phyloP scores from a whole-genome alignment of 2,888 invertebrate genomes.

The Ceramica pisi region DNA sequence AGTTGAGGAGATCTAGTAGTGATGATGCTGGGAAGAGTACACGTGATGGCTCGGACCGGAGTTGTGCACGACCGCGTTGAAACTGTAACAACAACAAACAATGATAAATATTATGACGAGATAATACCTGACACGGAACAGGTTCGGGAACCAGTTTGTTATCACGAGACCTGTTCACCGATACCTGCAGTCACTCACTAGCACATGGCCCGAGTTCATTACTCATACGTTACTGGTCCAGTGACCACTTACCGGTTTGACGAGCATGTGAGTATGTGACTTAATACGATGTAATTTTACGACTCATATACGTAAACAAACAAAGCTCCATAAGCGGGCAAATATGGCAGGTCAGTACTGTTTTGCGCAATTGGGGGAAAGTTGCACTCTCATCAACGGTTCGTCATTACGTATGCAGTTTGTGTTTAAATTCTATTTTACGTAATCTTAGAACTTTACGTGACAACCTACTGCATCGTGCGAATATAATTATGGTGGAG shows the following conservation, averaged over 20 bases:
- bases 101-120: slow-evolving; percentile 58
- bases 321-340: slow-evolving; percentile 74
- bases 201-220: slow-evolving; percentile 83
- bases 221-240: slow-evolving; percentile 75
- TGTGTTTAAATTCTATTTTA: slow-evolving; percentile 62
- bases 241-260: slow-evolving; percentile 81
- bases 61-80: slow-evolving; percentile 89
- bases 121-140: slow-evolving; percentile 56
- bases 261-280: slow-evolving; percentile 85
- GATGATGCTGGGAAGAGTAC: slow-evolving; percentile 84
- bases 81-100: slow-evolving; percentile 79
- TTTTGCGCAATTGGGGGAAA: slow-evolving; percentile 81
- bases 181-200: slow-evolving; percentile 67
- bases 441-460: slow-evolving; percentile 41
- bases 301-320: slow-evolving; percentile 68
- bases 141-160: slow-evolving; percentile 65
- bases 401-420: slow-evolving; percentile 52
- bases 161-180: slow-evolving; percentile 73
- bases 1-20: slow-evolving; percentile 75
- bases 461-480: not conserved
- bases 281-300: slow-evolving; percentile 73
- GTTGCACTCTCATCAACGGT: slow-evolving; percentile 71
- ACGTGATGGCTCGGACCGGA: slow-evolving; percentile 87
- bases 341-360: slow-evolving; percentile 69
- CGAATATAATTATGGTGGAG: not conserved